Evolutionary conservation across 2,888 invertebrate species (phyloP).

Genomic region (Polyploca ridens): DNA sequence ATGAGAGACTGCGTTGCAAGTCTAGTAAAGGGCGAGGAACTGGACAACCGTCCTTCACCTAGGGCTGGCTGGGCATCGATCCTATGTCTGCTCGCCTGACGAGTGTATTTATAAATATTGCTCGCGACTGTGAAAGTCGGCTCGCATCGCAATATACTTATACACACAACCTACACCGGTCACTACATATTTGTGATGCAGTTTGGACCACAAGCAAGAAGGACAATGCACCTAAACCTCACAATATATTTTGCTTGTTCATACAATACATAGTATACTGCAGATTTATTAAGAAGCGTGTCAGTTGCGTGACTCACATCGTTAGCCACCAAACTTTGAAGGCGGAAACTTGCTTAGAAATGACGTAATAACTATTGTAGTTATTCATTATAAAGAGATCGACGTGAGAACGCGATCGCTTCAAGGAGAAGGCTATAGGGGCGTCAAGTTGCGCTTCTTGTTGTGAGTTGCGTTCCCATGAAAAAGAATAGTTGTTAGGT

Average conservation of each 20-base stretch:
- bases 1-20: constrained; percentile 46
- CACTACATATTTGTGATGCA: constrained; percentile 11
- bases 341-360: constrained; percentile 79
- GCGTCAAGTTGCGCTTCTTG: constrained; percentile 45
- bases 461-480: constrained; percentile 62
- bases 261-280: constrained; percentile 46
- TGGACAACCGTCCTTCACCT: constrained; percentile 77
- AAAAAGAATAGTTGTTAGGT: constrained; percentile 63
- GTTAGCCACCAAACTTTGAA: constrained; percentile 77
- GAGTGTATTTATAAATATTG: constrained; percentile 75
- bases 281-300: constrained; percentile 68
- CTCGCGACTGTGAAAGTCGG: constrained; percentile 57
- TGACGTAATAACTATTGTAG: constrained; percentile 82
- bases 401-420: constrained; percentile 76
- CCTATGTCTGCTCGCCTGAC: constrained; percentile 68
- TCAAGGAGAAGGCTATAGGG: constrained; percentile 74
- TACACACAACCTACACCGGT: background rate
- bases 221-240: constrained; percentile 52
- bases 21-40: constrained; percentile 63
- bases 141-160: constrained; percentile 27
- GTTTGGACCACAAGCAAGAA: constrained; percentile 39
- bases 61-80: constrained; percentile 75
- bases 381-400: constrained; percentile 77
- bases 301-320: constrained; percentile 79
- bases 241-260: constrained; percentile 38